These are phyloP conservation scores for Coelopa frigida DNA, from an alignment of 1,140 invertebrate species.

Conservation along the genomic window DNA sequence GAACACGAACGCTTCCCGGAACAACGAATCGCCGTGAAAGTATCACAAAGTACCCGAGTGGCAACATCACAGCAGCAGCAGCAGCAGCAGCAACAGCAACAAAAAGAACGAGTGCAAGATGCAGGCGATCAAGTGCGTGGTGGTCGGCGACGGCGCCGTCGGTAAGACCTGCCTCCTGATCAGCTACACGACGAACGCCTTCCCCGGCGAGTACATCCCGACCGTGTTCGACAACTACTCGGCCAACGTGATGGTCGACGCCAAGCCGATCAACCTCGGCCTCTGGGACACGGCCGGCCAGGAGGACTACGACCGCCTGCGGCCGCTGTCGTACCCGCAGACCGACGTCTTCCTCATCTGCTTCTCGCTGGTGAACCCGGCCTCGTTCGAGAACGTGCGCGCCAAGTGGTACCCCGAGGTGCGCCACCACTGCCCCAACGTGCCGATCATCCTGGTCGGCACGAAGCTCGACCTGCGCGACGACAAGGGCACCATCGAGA, in stretches of 20 bases:
- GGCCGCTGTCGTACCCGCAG: conserved; percentile 94
- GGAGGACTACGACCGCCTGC: conserved; percentile 90
- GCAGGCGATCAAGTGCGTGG: conserved; percentile 94
- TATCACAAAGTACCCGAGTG: conserved; percentile 18
- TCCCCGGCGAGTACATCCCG: conserved; percentile 92
- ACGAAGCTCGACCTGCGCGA: conserved; percentile 93
- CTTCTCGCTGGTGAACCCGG: conserved; percentile 96
- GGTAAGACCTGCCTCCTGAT: conserved; percentile 96
- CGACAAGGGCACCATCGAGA: conserved; percentile 95
- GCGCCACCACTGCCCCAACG: conserved; percentile 81
- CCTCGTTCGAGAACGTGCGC: conserved; percentile 97
- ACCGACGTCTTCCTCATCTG: conserved; percentile 98
- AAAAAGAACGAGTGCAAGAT: conserved; percentile 46
- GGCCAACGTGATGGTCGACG: conserved; percentile 98
- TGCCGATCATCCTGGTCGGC: conserved; percentile 82
- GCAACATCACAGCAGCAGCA: conserved; percentile 6
- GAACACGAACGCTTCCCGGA: too few species aligned
- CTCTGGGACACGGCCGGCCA: conserved; percentile 92
- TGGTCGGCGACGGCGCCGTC: conserved; percentile 89
- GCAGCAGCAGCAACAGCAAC: conserved; percentile 2
- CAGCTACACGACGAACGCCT: conserved; percentile 95
- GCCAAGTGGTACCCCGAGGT: conserved; percentile 95
- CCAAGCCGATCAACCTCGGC: conserved; percentile 91
- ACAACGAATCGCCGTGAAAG: too few species aligned
- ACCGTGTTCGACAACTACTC: conserved; percentile 98